Evolutionary conservation across 2,888 invertebrate species (phyloP), one percentile per base, ranked within the genome.

Genomic region (Celastrina argiolus): DNA sequence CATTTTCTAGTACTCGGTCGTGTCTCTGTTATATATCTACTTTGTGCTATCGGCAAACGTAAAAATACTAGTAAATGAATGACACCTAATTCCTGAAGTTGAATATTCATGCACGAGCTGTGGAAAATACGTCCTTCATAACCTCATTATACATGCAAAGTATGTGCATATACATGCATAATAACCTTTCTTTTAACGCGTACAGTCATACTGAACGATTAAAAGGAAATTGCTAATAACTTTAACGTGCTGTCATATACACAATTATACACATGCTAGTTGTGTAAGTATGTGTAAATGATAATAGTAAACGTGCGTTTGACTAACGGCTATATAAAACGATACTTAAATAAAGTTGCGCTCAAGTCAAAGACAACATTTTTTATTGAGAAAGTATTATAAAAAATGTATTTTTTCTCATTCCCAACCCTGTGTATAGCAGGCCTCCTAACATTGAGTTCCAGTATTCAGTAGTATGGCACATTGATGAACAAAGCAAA

Each of bases 191-290:
- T 16, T 36, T 39, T 34, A 45, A 45, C 18, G 45, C 45, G 18
- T 18, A 39, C 26, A 22, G 22, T 56, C 31, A 56, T 26, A 68
- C 39, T 66, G 61, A 64, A 69, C 61, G 68, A 74, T n/a, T 70
- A 76, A 82, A 80, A 81, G 83, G 80, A 83, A 83, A 83, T 81
- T 79, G 78, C 78, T 75, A 78, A 83, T 79, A 81, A 81, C 81
- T 81, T 82, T 78, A 84, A 76, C 76, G 34, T 61, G 69, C 72
- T 69, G 73, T 71, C 67, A 69, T n/a, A n/a, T n/a, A n/a, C n/a
- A 77, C 76, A n/a, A n/a, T n/a, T n/a, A n/a, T 77, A 75, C 74
- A 75, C 72, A 63, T 69, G 67, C 51, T 69, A 68, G 39, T 69
- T 75, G 78, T 78, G 73, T 67, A 74, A 65, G 64, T 36, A 42